phyloP scores from a whole-genome alignment of 2,888 invertebrate genomes.

The Lampropteryx suffumata region DNA sequence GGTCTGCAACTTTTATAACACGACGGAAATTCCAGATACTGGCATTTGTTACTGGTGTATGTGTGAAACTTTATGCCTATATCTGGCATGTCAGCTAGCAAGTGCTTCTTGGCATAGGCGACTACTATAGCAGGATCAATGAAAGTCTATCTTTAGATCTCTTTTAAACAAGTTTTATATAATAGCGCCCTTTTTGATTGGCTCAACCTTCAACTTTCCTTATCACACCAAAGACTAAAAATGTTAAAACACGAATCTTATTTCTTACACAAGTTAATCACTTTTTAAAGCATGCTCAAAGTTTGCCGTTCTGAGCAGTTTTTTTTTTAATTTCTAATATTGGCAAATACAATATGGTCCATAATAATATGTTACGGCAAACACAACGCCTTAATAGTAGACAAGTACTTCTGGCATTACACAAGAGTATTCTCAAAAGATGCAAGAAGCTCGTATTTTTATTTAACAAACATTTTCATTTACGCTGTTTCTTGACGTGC shows the following conservation, averaged over 20 bases:
- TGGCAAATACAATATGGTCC: slow-evolving; percentile 68
- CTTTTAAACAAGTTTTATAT: background rate
- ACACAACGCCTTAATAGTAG: slow-evolving; percentile 19
- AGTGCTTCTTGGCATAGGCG: too few species aligned
- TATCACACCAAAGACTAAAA: slow-evolving; percentile 56
- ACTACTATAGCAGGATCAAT: too few species aligned
- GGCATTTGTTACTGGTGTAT: too few species aligned
- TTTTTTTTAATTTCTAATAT: slow-evolving; percentile 53
- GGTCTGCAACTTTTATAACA: too few species aligned
- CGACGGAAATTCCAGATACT: too few species aligned
- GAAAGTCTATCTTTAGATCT: too few species aligned
- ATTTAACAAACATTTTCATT: background rate
- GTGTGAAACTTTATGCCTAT: too few species aligned
- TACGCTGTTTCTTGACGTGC: background rate
- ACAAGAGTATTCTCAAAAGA: slow-evolving; percentile 36
- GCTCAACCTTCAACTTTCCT: slow-evolving; percentile 38
- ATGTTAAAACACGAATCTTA: slow-evolving; percentile 40
- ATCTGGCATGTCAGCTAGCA: too few species aligned
- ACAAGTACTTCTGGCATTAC: slow-evolving; percentile 32
- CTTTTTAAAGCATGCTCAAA: slow-evolving; percentile 40
- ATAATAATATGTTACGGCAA: slow-evolving; percentile 45
- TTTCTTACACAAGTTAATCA: slow-evolving; percentile 17
- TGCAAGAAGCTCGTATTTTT: slow-evolving; percentile 6
- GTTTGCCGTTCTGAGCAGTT: slow-evolving; percentile 43
- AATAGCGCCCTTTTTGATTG: background rate